These are phyloP conservation scores for Steromphala cineraria DNA, from an alignment of 2,888 invertebrate genomes.

Conservation along the genomic window DNA sequence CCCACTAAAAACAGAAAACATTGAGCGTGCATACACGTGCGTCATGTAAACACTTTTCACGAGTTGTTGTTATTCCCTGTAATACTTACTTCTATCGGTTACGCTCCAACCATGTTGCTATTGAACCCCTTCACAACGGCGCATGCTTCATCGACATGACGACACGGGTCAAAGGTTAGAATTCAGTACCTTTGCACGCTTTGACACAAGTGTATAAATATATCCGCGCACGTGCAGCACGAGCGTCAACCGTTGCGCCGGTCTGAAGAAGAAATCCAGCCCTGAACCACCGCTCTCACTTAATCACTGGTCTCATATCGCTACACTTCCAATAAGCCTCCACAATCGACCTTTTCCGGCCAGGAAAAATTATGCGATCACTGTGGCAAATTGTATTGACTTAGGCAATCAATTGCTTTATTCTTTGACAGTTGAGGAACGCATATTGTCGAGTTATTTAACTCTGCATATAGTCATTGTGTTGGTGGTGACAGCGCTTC, in stretches of 20 bases:
- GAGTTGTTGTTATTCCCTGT: neutral
- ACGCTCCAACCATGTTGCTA: neutral
- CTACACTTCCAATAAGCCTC: neutral
- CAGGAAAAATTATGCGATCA: conserved; percentile 20
- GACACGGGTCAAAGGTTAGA: conserved; percentile 10
- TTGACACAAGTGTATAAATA: neutral
- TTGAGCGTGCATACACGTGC: neutral
- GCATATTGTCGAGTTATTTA: neutral
- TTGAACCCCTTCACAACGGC: neutral
- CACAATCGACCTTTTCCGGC: conserved; percentile 20
- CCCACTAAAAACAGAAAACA: conserved; percentile 26
- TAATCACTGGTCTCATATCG: too few species aligned
- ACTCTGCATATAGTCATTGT: neutral
- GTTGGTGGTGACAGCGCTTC: too few species aligned
- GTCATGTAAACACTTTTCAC: neutral
- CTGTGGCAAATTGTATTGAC: conserved; percentile 19
- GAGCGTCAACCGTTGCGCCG: neutral
- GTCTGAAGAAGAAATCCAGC: too few species aligned
- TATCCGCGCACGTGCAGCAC: neutral
- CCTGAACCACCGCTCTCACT: too few species aligned
- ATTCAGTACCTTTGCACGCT: neutral
- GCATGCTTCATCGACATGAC: conserved; percentile 14
- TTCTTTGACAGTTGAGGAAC: conserved; percentile 16
- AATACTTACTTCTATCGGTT: conserved; percentile 12
- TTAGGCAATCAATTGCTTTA: conserved; percentile 16